A percentile compares a stretch with the other conserved stretches of the same genome.
phyloP scores from a whole-genome alignment of 1,140 invertebrate species.

The Drosophila azteca region DNA sequence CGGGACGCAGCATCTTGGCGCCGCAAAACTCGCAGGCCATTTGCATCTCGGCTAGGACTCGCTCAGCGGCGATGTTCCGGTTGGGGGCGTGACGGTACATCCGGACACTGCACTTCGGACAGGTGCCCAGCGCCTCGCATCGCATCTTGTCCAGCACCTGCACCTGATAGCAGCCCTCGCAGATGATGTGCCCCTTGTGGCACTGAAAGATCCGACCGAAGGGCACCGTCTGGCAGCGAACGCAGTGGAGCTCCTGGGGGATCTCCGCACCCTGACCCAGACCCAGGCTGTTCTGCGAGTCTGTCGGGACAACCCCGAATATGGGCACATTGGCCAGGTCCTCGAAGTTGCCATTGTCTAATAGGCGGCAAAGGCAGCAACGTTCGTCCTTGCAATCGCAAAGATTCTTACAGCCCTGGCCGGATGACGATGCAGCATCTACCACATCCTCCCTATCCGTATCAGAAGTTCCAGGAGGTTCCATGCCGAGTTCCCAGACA shows the following conservation, averaged over 20 bases:
- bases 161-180: conserved; percentile 46
- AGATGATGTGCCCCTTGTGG: conserved; percentile 25
- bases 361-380: no score
- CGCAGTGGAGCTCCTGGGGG: conserved; percentile 8
- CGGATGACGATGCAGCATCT: no score
- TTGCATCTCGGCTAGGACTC: not conserved
- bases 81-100: conserved; percentile 26
- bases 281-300: no score
- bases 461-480: no score
- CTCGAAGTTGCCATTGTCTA: conserved; percentile 8
- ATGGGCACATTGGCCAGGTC: conserved; percentile 28
- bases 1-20: not conserved
- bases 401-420: no score
- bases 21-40: conserved; percentile 18
- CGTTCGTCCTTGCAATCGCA: no score
- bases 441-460: no score
- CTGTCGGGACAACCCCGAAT: not conserved
- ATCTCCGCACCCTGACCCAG: not conserved
- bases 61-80: conserved; percentile 10
- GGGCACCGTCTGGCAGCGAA: conserved; percentile 9
- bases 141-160: conserved; percentile 42
- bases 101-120: conserved; percentile 20
- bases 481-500: no score
- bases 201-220: conserved; percentile 22
- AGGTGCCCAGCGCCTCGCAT: conserved; percentile 22